Base-by-base conservation (phyloP, 2,113 vertebrate genomes). In the Hydropotes inermis region DNA sequence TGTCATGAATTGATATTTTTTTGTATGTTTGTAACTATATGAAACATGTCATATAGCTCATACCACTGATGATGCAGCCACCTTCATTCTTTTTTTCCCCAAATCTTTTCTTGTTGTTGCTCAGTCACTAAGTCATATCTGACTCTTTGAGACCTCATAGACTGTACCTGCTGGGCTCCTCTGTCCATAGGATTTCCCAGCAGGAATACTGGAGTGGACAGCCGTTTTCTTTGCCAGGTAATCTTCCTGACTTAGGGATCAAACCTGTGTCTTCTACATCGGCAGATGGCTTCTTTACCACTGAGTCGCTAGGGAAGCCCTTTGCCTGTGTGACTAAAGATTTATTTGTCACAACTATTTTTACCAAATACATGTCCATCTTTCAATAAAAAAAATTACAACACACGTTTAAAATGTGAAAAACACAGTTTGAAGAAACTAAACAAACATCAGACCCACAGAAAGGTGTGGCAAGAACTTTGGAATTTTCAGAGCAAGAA, bases 251-350 rank as follows among this genome's bases (percentile, higher is more conserved):
- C 39, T 43, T 43, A 43, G 12, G 39, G 23, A 27, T 27, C 5
- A 76, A 76, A 43, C 23, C 13, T 43, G 12, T 27, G 23, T 43
- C 70, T 27, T 27, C 70, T 76, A 7, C 70, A 7, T 2, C 43
- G 39, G 23, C 23, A 76, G 36, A 27, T 0, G 0, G 36, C 6
- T 76, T 76, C 12, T 76, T 43, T 27, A 43, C 6, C 21, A 43
- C 70, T 43, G 70, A 43, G 70, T 43, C 70, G 7, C 39, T 27
- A 43, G 39, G 12, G 21, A 14, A 76, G 15, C 39, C 39, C 6
- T 76, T 76, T 76, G 23, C 6, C 36, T 43, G 7, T 76, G 12
- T 27, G 39, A 15, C 23, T 54, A 8, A 36, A 83, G 79, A 81
- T 12, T 50, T 25, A 36, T 15, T 36, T 83, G 54, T 54, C 33